Evolutionary conservation across 2,888 invertebrate species (phyloP), one percentile per base, ranked within the genome.

Genomic region (Meloe dianella): DNA sequence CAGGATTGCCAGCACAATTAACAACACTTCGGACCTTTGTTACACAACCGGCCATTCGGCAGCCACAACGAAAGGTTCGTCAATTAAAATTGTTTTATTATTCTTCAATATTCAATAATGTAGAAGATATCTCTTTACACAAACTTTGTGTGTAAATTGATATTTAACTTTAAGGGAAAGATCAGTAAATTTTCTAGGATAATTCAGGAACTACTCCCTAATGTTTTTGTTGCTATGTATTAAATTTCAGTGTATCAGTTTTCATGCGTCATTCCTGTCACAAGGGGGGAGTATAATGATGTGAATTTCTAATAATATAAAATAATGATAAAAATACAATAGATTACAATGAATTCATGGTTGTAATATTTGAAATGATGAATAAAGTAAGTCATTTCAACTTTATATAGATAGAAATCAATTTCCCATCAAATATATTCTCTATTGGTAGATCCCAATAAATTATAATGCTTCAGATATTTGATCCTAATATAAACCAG

Each of bases 11-110:
- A 56, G 80, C 84, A 29, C 85, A 84, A 14, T 76, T 85, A 63
- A 80, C 84, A 17, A 81, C 84, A 27, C 77, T 85, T 9, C 80
- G 85, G 70, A 84, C 83, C 32, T 85, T 84, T 74, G 82, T 85
- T 64, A 79, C 84, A 10, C 84, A 83, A 73, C 82, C 82, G 24
- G 72, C 79, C 17, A 74, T 83, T 71, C 73, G 81, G 68, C 82
- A 82, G 67, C 79, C 81, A 57, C 83, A 81, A 69, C 78, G 84
- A 82, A 83, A 84, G 83, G 84, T 83, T 71, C 73, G 72, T 72
- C 60, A 30, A 38, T 8, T 24, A 6, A 27, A 2, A 27, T 27
- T 27, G 27, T 56, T 24, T 56, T 27, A 20, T 56, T 27, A 14
- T 56, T 8, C 20, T 7, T n/a, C n/a, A n/a, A n/a, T n/a, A n/a